Evolutionary conservation across 1,140 invertebrate species (phyloP), one percentile per base, ranked within the genome.

Genomic region (Euschistus heros): DNA sequence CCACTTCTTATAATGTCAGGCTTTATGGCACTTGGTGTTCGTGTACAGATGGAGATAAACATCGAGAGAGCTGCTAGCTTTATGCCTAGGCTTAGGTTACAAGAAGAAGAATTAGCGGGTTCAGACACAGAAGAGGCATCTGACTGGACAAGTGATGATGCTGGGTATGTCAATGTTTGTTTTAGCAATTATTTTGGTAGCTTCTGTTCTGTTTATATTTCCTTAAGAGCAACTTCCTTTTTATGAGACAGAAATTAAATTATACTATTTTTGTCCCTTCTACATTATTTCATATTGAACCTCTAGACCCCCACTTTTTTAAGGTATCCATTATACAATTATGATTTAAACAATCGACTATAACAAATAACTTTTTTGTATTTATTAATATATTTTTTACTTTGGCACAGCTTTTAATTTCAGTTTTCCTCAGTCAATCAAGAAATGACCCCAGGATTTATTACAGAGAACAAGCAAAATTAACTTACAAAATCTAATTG

Each of bases 21-120:
- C 3, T 78, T 82, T 59, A 75, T 82, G 66, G 78, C 78, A 0
- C 76, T 81, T 68, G 81, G 82, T 68, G 75, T 81, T 0, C 74
- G 79, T 66, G 75, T 81, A 72, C 79, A 79, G 63, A 66, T 82
- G 30, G 80, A 81, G 69, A 79, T 81, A 8, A 78, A 80, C 67
- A 69, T 77, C 24, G 73, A 78, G 61, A 26, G 68, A 33, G 66
- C 64, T 14, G 50, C 60, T 26, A 37, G 64, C 15, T 62, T 60
- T 27, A 68, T 66, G 27, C 69, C 66, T 26, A 52, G 67, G 27
- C 46, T 64, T 3, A 52, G 63, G 30, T 50, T 64, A n/a, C 26
- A 65, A 30, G 67, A 47, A 26, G 46, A 63, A 24, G 64, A 65
- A 37, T n/a, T 20, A 5, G 18, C 17, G 27, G 27, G 3, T 5